Conservation (phyloP, 2,797 vertebrate genomes). For the Malurus leucopterus region DNA sequence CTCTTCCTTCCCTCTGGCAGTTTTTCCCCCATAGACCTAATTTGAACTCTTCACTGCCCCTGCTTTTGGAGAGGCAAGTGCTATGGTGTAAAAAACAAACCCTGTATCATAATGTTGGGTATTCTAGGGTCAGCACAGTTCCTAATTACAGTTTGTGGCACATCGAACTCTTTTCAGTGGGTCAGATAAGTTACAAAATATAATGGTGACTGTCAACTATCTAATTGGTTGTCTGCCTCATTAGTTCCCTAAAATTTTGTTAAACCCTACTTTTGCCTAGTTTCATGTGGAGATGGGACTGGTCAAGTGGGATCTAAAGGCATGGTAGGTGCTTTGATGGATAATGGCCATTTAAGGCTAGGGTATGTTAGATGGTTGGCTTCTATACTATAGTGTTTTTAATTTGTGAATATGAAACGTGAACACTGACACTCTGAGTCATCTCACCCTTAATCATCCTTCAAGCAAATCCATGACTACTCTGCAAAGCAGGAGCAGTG, state of each 20-base stretch:
- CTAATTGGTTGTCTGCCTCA: neutral
- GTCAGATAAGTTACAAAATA: neutral
- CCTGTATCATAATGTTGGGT: accelerated
- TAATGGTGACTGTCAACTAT: neutral
- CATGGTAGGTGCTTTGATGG: neutral
- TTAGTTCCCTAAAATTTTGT: neutral
- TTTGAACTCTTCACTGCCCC: neutral
- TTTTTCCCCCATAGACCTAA: neutral
- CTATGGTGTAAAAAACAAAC: neutral
- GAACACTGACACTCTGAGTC: neutral
- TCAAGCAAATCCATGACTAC: neutral
- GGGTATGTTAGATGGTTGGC: neutral
- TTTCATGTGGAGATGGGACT: neutral
- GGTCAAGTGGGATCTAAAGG: neutral
- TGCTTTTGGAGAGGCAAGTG: neutral
- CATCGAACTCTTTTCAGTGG: neutral
- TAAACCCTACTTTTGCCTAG: neutral
- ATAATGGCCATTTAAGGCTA: neutral
- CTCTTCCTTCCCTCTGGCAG: neutral
- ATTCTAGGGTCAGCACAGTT: neutral
- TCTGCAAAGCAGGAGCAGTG: neutral
- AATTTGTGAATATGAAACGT: neutral
- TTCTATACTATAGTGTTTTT: neutral
- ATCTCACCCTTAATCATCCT: neutral
- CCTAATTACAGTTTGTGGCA: neutral